Evolutionary conservation across 2,797 vertebrate genomes (phyloP), one percentile per base, ranked within the genome.

Genomic region (Avahi laniger): DNA sequence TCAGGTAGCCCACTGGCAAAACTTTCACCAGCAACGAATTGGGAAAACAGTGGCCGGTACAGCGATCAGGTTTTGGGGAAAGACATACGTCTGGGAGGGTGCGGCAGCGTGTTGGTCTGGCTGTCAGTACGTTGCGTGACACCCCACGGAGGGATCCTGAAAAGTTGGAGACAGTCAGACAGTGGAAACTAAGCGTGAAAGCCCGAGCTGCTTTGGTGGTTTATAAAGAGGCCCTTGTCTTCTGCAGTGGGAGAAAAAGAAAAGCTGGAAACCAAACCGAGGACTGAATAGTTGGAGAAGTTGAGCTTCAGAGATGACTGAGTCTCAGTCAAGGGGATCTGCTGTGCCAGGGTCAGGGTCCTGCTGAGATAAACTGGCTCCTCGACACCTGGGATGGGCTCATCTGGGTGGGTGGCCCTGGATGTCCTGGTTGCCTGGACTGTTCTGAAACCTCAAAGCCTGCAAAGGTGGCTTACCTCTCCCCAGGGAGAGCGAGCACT

Each of bases 281-380:
- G 38, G 50, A 57, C 20, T 13, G 30, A 10, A 14, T 0, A 3
- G 8, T 4, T 69, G 7, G 28, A 9, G 65, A 1, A 0, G 33
- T 2, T 15, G 52, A n/a, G 61, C 43, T 14, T 26, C 15, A 28
- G 4, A 50, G 70, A 35, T 1, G 11, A 35, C 0, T 1, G 26
- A 24, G 14, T 22, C 46, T 15, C n/a, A 3, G 17, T 7, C 22
- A 22, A 26, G 28, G 69, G 20, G 18, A n/a, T 38, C 67, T 38
- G 15, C n/a, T 4, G 7, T 2, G 43, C 43, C 50, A 14, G 28
- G 43, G 41, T 22, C 57, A 22, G n/a, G 30, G 33, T 26, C 57
- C n/a, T 63, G 76, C n/a, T 76, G 61, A 41, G 73, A 54, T 57
- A 28, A 38, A 33, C 33, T 35, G 69, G 18, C 35, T 20, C 75